Base-by-base conservation (phyloP, 2,113 vertebrate genomes). In the Nibea coibor region DNA sequence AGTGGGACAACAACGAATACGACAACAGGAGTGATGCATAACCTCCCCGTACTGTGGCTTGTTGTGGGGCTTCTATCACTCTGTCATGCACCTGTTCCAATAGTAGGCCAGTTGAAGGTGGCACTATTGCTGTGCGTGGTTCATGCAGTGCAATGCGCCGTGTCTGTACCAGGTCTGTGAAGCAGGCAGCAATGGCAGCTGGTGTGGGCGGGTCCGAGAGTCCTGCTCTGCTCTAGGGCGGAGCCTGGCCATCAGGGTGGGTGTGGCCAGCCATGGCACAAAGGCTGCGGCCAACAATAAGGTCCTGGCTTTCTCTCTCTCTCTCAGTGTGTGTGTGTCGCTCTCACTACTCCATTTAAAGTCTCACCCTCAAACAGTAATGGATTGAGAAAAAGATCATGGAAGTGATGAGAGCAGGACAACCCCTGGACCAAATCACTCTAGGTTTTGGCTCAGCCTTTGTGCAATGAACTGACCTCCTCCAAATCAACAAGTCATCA, bases 41-140 rank as follows among this genome's bases (percentile, higher is more conserved):
- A 97, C 97, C 96, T 98, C 97, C 98, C 97, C 96, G 86, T 96
- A 95, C 95, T 97, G 97, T 97, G 97, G 98, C 96, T 96, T 97
- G 94, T 96, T 98, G 98, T 99, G 97, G 97, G 97, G 97, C 97
- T 97, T 96, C 96, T 97, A 97, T 97, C 97, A 96, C 95, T 94
- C 95, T 96, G 91, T 98, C 98, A 99, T 99, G 98, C 98, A 99
- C 95, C 96, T 95, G 92, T 96, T 94, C 95, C 95, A 96, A 95
- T 89, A 93, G 92, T 95, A 95, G 94, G 94, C 93, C 92, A 93
- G 89, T 89, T 77, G 90, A 94, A 95, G 86, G 94, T 96, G 95
- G 92, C 85, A 91, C 94, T 95, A 95, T 95, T 87, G 80, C 92
- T 96, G 95, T 93, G 94, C 82, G 92, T 94, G 94, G 93, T 50